Evolutionary conservation across 2,888 invertebrate species (phyloP), one percentile per base, ranked within the genome.

Genomic region (Timandra comae): DNA sequence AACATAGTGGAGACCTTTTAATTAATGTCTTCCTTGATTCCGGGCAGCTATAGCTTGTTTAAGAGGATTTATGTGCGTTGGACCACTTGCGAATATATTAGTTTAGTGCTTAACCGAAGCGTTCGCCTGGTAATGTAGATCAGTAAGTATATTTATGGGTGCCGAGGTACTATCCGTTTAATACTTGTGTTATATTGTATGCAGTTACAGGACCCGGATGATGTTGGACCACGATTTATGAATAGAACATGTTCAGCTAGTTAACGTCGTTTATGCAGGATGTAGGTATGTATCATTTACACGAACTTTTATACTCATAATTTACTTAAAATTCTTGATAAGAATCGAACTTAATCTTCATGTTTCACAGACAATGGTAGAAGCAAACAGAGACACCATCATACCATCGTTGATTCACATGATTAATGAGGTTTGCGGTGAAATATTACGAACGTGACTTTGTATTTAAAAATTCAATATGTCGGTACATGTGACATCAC

Each of bases 21-120:
- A 73, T 67, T 63, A 70, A 69, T 63, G 63, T 41, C 67, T 70
- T 72, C 74, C 72, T 64, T 56, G 59, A 64, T 58, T 49, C 53
- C 43, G 31, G 43, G 54, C 50, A 49, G 41, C 48, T 49, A 43
- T 41, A 42, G 49, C 49, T 48, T 54, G 53, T 56, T 63, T 55
- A 52, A 49, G 46, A 57, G 57, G 48, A 71, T 68, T 59, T 63
- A 64, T 59, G 51, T 43, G 43, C 46, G 48, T 50, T 43, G 41
- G 39, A 44, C 41, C 47, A 49, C 42, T 40, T 34, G 46, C 46
- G 42, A 49, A 49, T 47, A 50, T 49, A 46, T 49, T 46, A 44
- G 41, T 38, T 40, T 41, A 35, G 45, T 32, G 35, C 31, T 35
- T 35, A 29, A 38, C 41, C 30, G 35, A 43, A 35, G 38, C 38